Evolutionary conservation across 1,140 invertebrate genomes (phyloP), one percentile per base, ranked within the genome.

Genomic region (Drosophila watanabei): DNA sequence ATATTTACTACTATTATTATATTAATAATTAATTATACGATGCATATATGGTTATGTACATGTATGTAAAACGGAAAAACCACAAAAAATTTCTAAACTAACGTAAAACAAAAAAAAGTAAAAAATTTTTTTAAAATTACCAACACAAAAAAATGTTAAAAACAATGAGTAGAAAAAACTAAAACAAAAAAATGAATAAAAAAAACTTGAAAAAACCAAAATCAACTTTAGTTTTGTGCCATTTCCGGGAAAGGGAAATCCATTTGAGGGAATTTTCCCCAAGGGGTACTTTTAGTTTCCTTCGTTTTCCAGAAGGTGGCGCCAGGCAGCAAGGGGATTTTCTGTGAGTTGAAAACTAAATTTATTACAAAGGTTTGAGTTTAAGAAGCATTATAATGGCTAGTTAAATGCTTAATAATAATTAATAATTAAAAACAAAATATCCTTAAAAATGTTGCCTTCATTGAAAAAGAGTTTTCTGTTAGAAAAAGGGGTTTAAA

Each of bases 1-100:
- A 89, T 89, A 86, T 90, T 89, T 89, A 89, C 86, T 85, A 85
- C 82, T 90, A 89, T 89, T 90, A 89, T 89, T 89, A 89, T 89
- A 89, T 89, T 84, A 89, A 89, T 89, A 89, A 89, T 89, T 89
- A 85, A 86, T 85, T 90, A 79, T 90, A 89, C 51, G 75, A 80
- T 80, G 79, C 77, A 75, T 77, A 81, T 62, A 82, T 60, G 58
- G 64, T 58, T 60, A 78, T 58, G 58, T 48, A 69, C 35, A 32
- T 39, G 58, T 78, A 69, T 66, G 80, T 75, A 69, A 84, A 63
- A 69, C 77, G 48, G 72, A 71, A 77, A 77, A 80, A 75, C 39
- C 62, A 68, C 56, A 81, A 75, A 79, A 83, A 89, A 76, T 70
- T 77, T 82, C 80, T 85, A 75, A 90, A 90, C 82, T 89, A 90